phyloP scores from a whole-genome alignment of 2,888 invertebrate genomes.

The Hypolimnas misippus region DNA sequence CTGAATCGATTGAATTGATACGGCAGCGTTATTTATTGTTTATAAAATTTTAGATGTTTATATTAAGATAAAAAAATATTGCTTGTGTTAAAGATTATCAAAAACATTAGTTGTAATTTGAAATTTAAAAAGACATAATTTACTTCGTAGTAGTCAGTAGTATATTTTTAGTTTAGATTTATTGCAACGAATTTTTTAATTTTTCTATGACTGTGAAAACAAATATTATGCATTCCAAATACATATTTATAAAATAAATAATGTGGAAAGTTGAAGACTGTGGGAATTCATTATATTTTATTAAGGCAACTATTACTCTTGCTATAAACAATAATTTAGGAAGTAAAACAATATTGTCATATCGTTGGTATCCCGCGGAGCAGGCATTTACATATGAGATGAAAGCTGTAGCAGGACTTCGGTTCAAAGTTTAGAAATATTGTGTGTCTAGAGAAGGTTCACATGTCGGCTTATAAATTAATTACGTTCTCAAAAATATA shows the following conservation, averaged over 20 bases:
- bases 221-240: not conserved
- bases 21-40: constrained; percentile 2
- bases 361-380: constrained; percentile 28
- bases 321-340: constrained; percentile 23
- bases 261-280: not conserved
- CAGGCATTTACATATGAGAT: constrained; percentile 32
- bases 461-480: constrained; percentile 1
- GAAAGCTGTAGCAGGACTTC: constrained; percentile 18
- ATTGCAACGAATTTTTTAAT: no score
- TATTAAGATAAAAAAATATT: no score
- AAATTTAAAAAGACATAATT: not conserved
- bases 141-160: no score
- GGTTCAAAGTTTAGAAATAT: constrained; percentile 8
- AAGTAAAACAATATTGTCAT: constrained; percentile 27
- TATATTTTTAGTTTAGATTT: no score
- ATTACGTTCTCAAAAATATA: not conserved
- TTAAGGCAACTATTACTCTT: constrained; percentile 4
- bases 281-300: constrained; percentile 3
- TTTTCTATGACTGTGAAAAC: not conserved
- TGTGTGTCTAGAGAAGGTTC: constrained; percentile 4
- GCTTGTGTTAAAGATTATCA: no score
- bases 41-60: not conserved
- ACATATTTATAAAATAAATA: not conserved
- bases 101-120: no score
- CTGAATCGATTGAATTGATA: not conserved